Evolutionary conservation across 1,140 invertebrate genomes (phyloP).

Genomic region (Drosophila ohnishii): DNA sequence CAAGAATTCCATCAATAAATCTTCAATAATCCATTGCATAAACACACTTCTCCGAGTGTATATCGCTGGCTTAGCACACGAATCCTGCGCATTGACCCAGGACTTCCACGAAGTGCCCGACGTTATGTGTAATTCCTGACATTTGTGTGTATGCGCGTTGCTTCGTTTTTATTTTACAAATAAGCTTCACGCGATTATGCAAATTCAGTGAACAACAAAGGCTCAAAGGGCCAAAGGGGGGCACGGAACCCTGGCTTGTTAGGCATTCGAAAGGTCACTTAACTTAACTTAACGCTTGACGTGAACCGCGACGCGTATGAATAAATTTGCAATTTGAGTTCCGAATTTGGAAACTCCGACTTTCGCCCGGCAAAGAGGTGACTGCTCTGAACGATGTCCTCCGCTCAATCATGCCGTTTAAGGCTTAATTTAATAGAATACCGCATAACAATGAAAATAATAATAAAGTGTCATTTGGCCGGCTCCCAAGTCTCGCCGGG

Average conservation of each 20-base stretch:
- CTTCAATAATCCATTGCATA: no score
- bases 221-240: constrained; percentile 9
- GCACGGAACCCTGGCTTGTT: constrained; percentile 27
- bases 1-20: background rate
- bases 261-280: constrained; percentile 64
- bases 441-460: constrained; percentile 57
- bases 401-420: constrained; percentile 37
- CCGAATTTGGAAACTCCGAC: constrained; percentile 12
- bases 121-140: constrained; percentile 73
- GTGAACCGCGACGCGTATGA: constrained; percentile 60
- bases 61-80: constrained; percentile 43
- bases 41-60: background rate
- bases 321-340: constrained; percentile 67
- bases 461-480: constrained; percentile 61
- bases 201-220: constrained; percentile 62
- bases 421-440: constrained; percentile 48
- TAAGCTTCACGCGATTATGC: constrained; percentile 80
- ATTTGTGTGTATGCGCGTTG: constrained; percentile 62
- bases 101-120: constrained; percentile 52
- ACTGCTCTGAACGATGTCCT: constrained; percentile 7
- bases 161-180: constrained; percentile 76
- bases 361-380: constrained; percentile 17
- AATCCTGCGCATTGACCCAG: constrained; percentile 61
- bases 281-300: constrained; percentile 48
- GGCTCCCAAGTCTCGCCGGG: constrained; percentile 33